Percentiles rank a stretch among this genome's conserved stretches.
Evolutionary conservation across 2,113 vertebrate genomes (phyloP).

Genomic region (Lophura nycthemera): DNA sequence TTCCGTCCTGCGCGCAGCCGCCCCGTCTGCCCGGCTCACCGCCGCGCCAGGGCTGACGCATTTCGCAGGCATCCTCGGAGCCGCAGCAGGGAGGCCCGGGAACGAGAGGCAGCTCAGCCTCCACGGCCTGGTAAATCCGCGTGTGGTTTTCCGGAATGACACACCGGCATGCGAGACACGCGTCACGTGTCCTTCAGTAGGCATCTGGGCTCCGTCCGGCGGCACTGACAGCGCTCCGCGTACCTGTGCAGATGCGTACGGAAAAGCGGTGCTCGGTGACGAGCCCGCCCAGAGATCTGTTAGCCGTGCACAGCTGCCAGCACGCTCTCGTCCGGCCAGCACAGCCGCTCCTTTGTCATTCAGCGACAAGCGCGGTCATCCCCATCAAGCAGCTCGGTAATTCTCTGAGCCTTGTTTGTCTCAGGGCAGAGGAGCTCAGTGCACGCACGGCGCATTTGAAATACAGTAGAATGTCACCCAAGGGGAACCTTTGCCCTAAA

Average conservation of each 20-base stretch:
- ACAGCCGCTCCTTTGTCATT: background rate
- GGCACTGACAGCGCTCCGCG: fast-evolving
- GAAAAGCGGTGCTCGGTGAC: fast-evolving
- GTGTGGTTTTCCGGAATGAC: constrained; percentile 2
- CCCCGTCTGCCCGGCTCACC: constrained; percentile 75
- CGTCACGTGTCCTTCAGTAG: background rate
- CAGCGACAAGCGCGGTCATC: constrained; percentile 10
- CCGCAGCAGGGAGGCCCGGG: constrained; percentile 72
- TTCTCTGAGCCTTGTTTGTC: constrained; percentile 9
- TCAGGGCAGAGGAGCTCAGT: background rate
- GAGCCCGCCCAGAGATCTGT: background rate
- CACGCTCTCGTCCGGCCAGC: background rate
- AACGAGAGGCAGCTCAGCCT: background rate
- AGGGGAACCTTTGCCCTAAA: constrained; percentile 71
- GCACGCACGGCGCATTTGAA: constrained; percentile 2
- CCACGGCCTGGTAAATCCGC: background rate
- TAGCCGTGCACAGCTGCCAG: background rate
- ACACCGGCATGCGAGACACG: background rate
- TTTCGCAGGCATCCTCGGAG: constrained; percentile 89
- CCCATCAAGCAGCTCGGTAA: constrained; percentile 13
- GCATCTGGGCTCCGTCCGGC: fast-evolving
- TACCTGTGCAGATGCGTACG: fast-evolving
- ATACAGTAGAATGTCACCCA: constrained; percentile 53
- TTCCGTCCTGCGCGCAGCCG: constrained; percentile 68
- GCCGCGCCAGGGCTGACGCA: constrained; percentile 88